Evolutionary conservation across 2,797 vertebrate genomes (phyloP), one percentile per base, ranked within the genome.

Genomic region (Vireo griseus): DNA sequence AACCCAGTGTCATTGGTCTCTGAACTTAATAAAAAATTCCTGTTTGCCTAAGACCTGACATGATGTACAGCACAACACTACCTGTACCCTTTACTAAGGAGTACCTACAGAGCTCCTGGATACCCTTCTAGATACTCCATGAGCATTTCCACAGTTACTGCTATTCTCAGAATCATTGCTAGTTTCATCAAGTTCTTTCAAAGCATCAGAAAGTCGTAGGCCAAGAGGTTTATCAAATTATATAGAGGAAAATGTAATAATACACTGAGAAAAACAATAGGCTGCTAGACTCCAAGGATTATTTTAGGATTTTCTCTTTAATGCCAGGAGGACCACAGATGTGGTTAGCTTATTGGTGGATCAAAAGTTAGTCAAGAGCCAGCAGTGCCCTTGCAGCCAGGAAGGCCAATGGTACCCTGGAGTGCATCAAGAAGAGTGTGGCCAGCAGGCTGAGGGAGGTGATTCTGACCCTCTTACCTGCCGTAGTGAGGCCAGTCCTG

Each of bases 251-350:
- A 90, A 59, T 20, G 1, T 50, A 74, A 37, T 74, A 59, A 63
- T 48, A 67, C 11, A 24, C 22, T 22, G 37, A 86, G 20, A 87
- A 55, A 3, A 73, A 8, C n/a, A 72, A 68, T 18, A 80, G 13
- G 13, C 35, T 65, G 15, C 21, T 78, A 4, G 25, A 52, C 5
- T 86, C 71, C n/a, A 54, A 91, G 31, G 37, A 16, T 11, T 18
- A 24, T 63, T 95, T 66, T 63, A 54, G 33, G 10, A 65, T 90
- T 83, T 90, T 80, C 48, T 91, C 16, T 62, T 28, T 54, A 76
- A 31, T 31, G 58, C 3, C 7, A 22, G 44, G 5, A 94, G 3
- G 69, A 6, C 19, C 33, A 51, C 16, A 78, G 16, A 33, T 55
- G 14, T 58, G 28, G 4, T 31, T 86, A 58, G 21, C 40, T 67